Conservation (phyloP, 1,140 invertebrate genomes). For the Ceratoteleas bidentatus region DNA sequence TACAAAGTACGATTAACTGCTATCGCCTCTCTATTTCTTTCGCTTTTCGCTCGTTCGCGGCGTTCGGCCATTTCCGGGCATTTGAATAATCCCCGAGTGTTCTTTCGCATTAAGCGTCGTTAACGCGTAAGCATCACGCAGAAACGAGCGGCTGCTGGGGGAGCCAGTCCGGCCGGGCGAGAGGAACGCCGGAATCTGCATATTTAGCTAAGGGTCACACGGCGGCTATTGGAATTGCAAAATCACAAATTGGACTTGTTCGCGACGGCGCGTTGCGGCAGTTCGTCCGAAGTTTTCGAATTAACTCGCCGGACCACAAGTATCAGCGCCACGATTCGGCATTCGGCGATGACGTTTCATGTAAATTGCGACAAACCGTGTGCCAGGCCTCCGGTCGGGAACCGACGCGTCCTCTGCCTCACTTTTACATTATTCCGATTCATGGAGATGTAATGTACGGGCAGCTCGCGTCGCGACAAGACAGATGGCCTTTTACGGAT, state of each 20-base stretch:
- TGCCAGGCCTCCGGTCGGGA: background rate
- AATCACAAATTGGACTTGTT: conserved; percentile 75
- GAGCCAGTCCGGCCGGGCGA: conserved; percentile 29
- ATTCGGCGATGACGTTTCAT: conserved; percentile 63
- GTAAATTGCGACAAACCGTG: conserved; percentile 60
- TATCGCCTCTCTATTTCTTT: conserved; percentile 55
- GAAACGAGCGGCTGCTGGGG: conserved; percentile 13
- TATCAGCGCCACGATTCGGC: conserved; percentile 53
- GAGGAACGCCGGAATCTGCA: conserved; percentile 68
- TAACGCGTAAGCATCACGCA: conserved; percentile 49
- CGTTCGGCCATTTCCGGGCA: conserved; percentile 34
- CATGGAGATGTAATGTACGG: conserved; percentile 42
- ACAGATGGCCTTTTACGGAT: conserved; percentile 46
- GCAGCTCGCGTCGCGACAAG: conserved; percentile 19
- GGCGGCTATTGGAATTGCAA: conserved; percentile 75
- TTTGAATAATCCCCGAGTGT: conserved; percentile 61
- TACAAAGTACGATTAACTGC: conserved; percentile 62
- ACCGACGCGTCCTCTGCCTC: background rate
- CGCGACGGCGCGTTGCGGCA: conserved; percentile 53
- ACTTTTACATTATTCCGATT: conserved; percentile 53
- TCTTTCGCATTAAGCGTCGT: conserved; percentile 52
- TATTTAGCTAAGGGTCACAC: conserved; percentile 74
- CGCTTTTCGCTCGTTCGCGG: conserved; percentile 24
- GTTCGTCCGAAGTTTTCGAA: conserved; percentile 71
- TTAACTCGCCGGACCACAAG: conserved; percentile 65